Evolutionary conservation across 35 echinoderm and acorn worm genomes (phyloP).

Genomic region (Apostichopus japonicus): DNA sequence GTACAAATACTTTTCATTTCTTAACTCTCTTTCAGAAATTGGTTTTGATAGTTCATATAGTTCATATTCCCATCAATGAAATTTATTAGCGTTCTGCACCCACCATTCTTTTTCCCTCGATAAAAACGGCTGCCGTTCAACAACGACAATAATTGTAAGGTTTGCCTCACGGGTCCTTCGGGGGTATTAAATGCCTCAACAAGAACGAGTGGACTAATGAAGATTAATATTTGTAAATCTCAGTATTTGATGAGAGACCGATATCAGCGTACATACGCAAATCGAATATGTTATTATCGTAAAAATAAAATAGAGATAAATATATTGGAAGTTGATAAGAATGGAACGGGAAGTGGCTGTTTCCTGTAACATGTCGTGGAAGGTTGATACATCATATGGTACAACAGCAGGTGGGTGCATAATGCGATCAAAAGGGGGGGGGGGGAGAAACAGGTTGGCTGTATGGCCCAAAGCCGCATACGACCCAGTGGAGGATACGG

Average conservation of each 20-base stretch:
- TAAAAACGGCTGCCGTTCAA: background rate
- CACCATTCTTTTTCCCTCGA: background rate
- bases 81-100: background rate
- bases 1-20: too few relatives aligned
- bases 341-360: too few relatives aligned
- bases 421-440: too few relatives aligned
- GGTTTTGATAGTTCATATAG: background rate
- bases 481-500: too few relatives aligned
- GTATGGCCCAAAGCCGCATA: too few relatives aligned
- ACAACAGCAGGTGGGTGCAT: too few relatives aligned
- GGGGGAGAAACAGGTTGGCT: too few relatives aligned
- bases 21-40: background rate
- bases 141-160: background rate
- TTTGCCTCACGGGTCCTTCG: background rate
- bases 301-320: background rate
- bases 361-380: too few relatives aligned
- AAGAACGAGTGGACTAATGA: background rate
- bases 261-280: background rate
- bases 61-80: background rate
- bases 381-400: too few relatives aligned
- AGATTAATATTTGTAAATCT: conserved; percentile 1
- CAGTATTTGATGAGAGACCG: background rate
- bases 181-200: background rate
- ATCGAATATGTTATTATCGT: conserved; percentile 1
- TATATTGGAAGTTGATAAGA: too few relatives aligned